A percentile compares a stretch with the other conserved stretches of the same genome.
phyloP scores from a whole-genome alignment of 2,113 vertebrate species.

The Ptychochromis oligacanthus region DNA sequence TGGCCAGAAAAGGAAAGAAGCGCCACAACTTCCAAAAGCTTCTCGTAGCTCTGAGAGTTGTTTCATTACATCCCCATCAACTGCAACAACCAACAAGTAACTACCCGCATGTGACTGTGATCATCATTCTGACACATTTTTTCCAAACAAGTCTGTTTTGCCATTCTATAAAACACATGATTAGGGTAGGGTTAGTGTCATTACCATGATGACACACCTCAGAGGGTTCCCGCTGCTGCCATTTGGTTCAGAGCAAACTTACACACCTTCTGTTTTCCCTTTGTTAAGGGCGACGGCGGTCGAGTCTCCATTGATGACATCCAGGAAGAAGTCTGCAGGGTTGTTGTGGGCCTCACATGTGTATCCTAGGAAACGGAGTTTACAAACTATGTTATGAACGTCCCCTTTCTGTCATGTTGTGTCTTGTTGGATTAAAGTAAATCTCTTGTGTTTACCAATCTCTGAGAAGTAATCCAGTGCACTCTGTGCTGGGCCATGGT shows the following conservation, averaged over 20 bases:
- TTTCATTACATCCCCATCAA: background rate
- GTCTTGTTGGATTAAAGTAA: background rate
- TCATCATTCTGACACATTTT: too few species aligned
- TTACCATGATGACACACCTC: background rate
- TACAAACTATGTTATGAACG: background rate
- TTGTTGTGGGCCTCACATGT: constrained; percentile 92
- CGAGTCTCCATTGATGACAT: constrained; percentile 92
- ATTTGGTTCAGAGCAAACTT: background rate
- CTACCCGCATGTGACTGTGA: too few species aligned
- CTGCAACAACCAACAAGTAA: background rate
- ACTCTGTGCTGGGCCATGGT: constrained; percentile 83
- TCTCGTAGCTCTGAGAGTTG: background rate
- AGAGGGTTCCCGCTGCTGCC: background rate
- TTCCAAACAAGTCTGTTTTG: too few species aligned
- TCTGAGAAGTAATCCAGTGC: constrained; percentile 86
- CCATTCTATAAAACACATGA: too few species aligned
- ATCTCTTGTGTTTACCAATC: constrained; percentile 75
- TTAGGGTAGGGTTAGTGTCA: background rate
- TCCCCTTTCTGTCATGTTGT: fast-evolving
- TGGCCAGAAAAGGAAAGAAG: background rate
- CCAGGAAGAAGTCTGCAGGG: constrained; percentile 95
- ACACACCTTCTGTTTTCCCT: background rate
- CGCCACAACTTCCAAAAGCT: background rate
- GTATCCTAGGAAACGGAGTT: constrained; percentile 81
- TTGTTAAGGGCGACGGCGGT: constrained; percentile 70